A percentile compares a stretch with the other conserved stretches of the same genome.
phyloP scores from a whole-genome alignment of 2,888 invertebrate species.

The Mimachlamys varia region DNA sequence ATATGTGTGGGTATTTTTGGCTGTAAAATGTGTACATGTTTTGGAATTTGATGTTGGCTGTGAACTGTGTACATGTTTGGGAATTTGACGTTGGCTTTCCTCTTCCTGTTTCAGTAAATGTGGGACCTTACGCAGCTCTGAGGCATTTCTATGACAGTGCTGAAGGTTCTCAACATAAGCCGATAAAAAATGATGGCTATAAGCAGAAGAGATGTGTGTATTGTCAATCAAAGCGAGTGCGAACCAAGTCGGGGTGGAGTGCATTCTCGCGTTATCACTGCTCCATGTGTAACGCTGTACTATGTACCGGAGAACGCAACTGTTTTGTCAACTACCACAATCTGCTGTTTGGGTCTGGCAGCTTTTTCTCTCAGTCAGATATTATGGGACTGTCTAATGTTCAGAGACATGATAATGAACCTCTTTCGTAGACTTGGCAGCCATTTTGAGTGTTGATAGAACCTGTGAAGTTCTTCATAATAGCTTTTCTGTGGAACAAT shows the following conservation, averaged over 20 bases:
- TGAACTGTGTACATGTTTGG: background rate
- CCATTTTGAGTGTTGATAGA: too few species aligned
- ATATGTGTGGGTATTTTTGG: background rate
- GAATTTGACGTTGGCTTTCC: background rate
- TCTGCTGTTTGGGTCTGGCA: conserved; percentile 4
- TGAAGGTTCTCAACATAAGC: conserved; percentile 10
- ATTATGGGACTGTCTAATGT: background rate
- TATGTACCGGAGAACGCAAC: conserved; percentile 45
- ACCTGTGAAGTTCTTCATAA: too few species aligned
- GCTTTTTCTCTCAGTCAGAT: background rate
- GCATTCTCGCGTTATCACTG: conserved; percentile 49
- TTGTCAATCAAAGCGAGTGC: conserved; percentile 7
- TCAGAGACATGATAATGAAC: background rate
- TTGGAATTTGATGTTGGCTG: background rate
- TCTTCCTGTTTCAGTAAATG: conserved; percentile 28
- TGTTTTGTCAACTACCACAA: conserved; percentile 50
- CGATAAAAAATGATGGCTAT: conserved; percentile 6
- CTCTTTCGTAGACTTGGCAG: background rate
- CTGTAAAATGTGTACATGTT: background rate
- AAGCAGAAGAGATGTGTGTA: conserved; percentile 29
- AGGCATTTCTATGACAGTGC: conserved; percentile 29
- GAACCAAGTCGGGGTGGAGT: conserved; percentile 10
- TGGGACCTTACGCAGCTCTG: conserved; percentile 20
- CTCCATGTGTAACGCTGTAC: conserved; percentile 44
- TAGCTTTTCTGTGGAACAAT: too few species aligned